Conservation (phyloP, 2,113 vertebrate species). For the Hippoglossus stenolepis region DNA sequence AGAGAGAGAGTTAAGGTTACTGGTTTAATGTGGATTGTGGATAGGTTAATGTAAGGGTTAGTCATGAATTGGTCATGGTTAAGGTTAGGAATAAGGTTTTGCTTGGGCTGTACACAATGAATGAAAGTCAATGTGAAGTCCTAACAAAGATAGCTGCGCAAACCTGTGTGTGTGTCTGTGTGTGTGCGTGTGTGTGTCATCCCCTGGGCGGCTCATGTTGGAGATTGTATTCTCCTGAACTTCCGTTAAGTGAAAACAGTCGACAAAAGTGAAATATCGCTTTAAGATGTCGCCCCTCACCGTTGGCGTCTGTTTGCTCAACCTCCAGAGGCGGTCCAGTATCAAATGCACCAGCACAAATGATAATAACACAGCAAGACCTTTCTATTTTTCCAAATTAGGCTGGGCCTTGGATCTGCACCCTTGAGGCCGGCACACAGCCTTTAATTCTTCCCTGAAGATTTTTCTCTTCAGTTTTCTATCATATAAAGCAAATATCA, state of each 20-base stretch:
- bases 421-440: constrained; percentile 62
- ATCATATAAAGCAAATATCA: constrained; percentile 88
- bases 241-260: constrained; percentile 72
- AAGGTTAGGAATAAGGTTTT: too few species aligned
- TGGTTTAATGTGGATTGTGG: constrained; percentile 10
- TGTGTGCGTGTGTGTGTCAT: constrained; percentile 6
- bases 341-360: constrained; percentile 86
- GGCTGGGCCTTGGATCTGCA: constrained; percentile 67
- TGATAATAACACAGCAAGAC: constrained; percentile 83
- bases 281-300: constrained; percentile 68
- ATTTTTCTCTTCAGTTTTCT: constrained; percentile 79
- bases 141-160: too few species aligned
- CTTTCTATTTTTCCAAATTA: constrained; percentile 83
- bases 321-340: constrained; percentile 58
- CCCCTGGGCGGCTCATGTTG: constrained; percentile 55
- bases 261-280: constrained; percentile 72
- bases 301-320: constrained; percentile 74
- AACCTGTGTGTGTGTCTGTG: too few species aligned
- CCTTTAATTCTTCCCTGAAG: constrained; percentile 72
- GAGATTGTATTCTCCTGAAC: constrained; percentile 64
- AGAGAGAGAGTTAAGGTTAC: too few species aligned
- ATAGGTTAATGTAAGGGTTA: too few species aligned
- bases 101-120: too few species aligned
- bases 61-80: background rate
- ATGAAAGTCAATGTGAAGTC: too few species aligned